Base-by-base conservation (phyloP, 2,888 invertebrate genomes). In the Zaprionus obscuricornis region DNA sequence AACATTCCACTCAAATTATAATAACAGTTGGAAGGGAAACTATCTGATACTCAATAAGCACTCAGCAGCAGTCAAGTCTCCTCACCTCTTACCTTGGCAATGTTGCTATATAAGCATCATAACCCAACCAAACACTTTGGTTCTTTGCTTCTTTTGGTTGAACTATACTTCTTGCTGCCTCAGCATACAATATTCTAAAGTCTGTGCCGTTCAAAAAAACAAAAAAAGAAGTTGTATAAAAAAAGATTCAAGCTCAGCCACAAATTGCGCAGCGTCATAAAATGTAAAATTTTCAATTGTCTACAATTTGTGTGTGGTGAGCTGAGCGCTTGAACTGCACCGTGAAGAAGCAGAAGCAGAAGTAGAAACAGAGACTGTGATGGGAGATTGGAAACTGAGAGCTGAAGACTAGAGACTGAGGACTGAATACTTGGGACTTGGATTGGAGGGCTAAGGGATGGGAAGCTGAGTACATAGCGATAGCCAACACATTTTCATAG, bases 231-330 rank as follows among this genome's bases (percentile, higher is more conserved):
- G n/a, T n/a, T n/a, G n/a, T n/a, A n/a, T n/a, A n/a, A n/a, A n/a
- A n/a, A n/a, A n/a, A n/a, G n/a, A n/a, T n/a, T n/a, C n/a, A 24
- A 24, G n/a, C 57, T 56, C 58, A 52, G 65, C 72, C 57, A 66
- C 84, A 79, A 79, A 79, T 79, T 79, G 76, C 76, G 69, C 84
- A 63, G 84, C 76, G 79, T 85, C 84, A 79, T 85, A 79, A 79
- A 79, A 79, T 79, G 86, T 83, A 85, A 85, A 83, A 85, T 71
- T 85, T 79, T 79, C 78, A 79, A 79, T 79, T 79, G 78, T 79
- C 78, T 79, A 58, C 85, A 85, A 79, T 83, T 85, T 82, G 83
- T 64, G 74, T 52, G 59, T 18, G 27, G 24, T 24, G 8, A 31
- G 20, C 51, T 49, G 58, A 20, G 42, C 46, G 33, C 51, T 67